Evolutionary conservation across 23 tunicate species (phyloP), one percentile per base, ranked within the genome.

Genomic region (Ciona savignyi): DNA sequence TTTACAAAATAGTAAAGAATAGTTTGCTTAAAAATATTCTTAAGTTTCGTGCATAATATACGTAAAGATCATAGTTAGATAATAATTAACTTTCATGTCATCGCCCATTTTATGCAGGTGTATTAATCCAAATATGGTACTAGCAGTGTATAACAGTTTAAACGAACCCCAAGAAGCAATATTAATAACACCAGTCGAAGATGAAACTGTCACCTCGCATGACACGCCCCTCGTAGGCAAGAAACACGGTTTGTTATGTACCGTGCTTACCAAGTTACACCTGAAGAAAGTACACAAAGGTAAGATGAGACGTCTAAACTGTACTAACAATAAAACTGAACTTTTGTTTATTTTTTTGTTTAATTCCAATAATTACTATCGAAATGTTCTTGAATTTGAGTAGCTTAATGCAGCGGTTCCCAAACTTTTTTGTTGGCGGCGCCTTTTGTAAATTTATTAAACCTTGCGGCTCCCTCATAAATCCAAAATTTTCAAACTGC

Each of bases 171-270:
- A 42, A 42, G 11, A 15, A 6, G 9, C 15, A 9, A 15, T 6
- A 9, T 9, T 6, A 15, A 15, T 42, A 6, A 9, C 11, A 15
- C 56, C 15, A 15, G 56, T 42, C 15, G 56, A 42, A 6, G 56
- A 42, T 15, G 56, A 6, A 9, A 42, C 56, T 6, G 56, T 6
- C 15, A 42, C 56, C 11, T 42, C 56, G 15, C 56, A 42, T 15
- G 56, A 42, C 56, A 42, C 56, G 56, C 56, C 56, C 56, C 56
- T 42, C 56, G 56, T 42, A 6, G 56, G 15, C 15, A 63, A 63
- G 68, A 69, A 69, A 33, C 73, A 69, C 33, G 73, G 73, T 3
- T 28, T 69, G 3, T 31, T 34, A 51, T 69, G 73, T 35, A 69
- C 51, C 2, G 34, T 69, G 2, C 23, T 69, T 1, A 69, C 48